Conservation (phyloP, 2,797 vertebrate genomes). For the Myoxocephalus aenaeus region DNA sequence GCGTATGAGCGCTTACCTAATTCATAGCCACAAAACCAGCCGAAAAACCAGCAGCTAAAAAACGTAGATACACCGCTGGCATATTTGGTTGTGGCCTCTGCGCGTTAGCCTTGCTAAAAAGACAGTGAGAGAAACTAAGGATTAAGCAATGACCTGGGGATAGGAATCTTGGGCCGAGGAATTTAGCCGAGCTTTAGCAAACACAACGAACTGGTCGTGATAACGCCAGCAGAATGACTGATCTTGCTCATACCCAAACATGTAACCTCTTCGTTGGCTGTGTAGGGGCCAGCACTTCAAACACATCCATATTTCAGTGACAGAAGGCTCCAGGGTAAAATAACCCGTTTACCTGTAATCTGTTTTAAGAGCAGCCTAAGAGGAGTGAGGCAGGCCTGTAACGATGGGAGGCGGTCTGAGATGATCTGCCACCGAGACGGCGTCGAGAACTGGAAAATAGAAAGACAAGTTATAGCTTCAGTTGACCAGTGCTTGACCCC, state of each 20-base stretch:
- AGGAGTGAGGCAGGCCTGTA: constrained; percentile 28
- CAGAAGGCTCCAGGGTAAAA: constrained; percentile 72
- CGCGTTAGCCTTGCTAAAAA: constrained; percentile 11
- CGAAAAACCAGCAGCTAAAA: constrained; percentile 14
- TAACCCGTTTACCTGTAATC: constrained; percentile 77
- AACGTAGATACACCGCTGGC: neutral
- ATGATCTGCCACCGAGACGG: constrained; percentile 42
- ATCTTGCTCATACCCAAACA: constrained; percentile 67
- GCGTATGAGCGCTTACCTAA: constrained; percentile 9
- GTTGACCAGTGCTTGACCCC: constrained; percentile 68
- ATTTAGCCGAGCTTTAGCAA: constrained; percentile 57
- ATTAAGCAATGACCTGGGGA: constrained; percentile 55
- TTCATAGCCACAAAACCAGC: constrained; percentile 26
- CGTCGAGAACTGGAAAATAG: constrained; percentile 36
- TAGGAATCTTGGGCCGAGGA: constrained; percentile 59
- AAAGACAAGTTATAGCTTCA: constrained; percentile 33
- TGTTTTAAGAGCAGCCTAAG: constrained; percentile 49
- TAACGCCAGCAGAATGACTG: constrained; percentile 65
- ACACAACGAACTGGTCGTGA: constrained; percentile 56
- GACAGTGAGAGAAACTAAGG: constrained; percentile 27
- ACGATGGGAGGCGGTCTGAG: constrained; percentile 42
- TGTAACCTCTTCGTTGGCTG: constrained; percentile 52
- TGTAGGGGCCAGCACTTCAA: constrained; percentile 67
- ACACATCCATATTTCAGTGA: constrained; percentile 79
- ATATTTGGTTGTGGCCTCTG: constrained; percentile 13